Base-by-base conservation (phyloP, 2,113 vertebrate genomes). In the Brachyhypopomus gauderio region DNA sequence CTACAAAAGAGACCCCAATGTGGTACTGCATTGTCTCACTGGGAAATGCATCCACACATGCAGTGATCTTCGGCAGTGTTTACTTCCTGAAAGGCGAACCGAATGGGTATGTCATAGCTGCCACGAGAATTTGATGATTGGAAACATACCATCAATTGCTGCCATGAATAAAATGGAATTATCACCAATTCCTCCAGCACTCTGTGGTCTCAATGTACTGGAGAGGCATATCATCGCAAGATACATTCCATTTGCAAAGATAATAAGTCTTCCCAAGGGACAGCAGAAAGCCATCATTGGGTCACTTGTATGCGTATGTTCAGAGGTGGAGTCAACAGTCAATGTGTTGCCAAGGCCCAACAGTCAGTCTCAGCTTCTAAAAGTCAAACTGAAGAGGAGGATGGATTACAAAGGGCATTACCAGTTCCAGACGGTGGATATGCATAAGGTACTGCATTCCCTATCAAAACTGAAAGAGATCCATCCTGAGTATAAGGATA, bases 301-400 rank as follows among this genome's bases (percentile, higher is more conserved):
- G 2, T 74, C 75, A 41, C 72, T 85, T 0, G 81, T 84, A 4
- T 86, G 79, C 85, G 81, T 88, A 0, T 81, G 73, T 2, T 84
- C 77, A 6, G 82, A 88, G 14, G 59, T 84, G 0, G 55, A 85
- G 17, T n/a, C 78, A 16, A 83, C 81, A 1, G 81, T 86, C 0
- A 55, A 82, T 45, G 0, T 27, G n/a, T 22, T 82, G 5, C 76
- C 78, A 0, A 77, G 75, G 0, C 38, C 83, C 4, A 84, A 67
- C 23, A 81, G 30, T 30, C 19, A 83, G 0, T 85, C 79, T 1
- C 73, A 85, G 4, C 22, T 86, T 0, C 52, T 88, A 56, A 82
- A 83, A 9, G 11, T 86, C 0, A 86, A 86, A 0, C 3, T 85
- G 14, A 87, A 87, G 41, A 67, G 70, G 52, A 14, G 23, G 0